phyloP scores from a whole-genome alignment of 2,113 vertebrate species.

The Austrofundulus limnaeus region DNA sequence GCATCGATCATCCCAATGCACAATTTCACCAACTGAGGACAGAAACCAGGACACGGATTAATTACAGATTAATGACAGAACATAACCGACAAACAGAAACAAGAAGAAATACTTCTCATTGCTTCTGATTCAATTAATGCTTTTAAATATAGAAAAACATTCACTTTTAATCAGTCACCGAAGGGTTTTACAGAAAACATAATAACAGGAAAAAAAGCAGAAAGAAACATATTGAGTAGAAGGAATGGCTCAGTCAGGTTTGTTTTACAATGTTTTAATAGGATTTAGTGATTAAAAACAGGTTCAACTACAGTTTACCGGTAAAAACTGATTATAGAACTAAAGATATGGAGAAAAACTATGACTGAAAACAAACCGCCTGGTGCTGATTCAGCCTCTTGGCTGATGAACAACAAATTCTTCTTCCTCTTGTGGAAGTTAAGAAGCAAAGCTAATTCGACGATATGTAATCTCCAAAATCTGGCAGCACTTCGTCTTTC shows the following conservation, averaged over 20 bases:
- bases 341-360: neutral
- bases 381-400: slow-evolving; percentile 17
- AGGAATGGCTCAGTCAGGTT: neutral
- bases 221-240: slow-evolving; percentile 4
- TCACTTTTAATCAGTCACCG: too few relatives aligned
- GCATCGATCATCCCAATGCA: slow-evolving; percentile 98
- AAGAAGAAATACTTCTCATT: neutral
- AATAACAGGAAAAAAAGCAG: neutral
- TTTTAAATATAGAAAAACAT: too few relatives aligned
- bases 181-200: too few relatives aligned
- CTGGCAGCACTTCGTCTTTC: slow-evolving; percentile 39
- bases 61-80: neutral
- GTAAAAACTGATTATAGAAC: neutral
- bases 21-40: slow-evolving; percentile 91
- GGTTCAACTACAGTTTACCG: too few relatives aligned
- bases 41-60: slow-evolving; percentile 1
- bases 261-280: too few relatives aligned
- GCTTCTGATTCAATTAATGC: slow-evolving; percentile 14
- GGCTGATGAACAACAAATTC: slow-evolving; percentile 33
- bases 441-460: slow-evolving; percentile 46
- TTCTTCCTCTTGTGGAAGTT: slow-evolving; percentile 43
- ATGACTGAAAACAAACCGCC: slow-evolving; percentile 5
- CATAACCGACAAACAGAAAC: neutral
- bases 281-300: too few relatives aligned
- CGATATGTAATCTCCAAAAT: slow-evolving; percentile 52